Base-by-base conservation (phyloP, 2,888 invertebrate species). In the Magallana nippona region DNA sequence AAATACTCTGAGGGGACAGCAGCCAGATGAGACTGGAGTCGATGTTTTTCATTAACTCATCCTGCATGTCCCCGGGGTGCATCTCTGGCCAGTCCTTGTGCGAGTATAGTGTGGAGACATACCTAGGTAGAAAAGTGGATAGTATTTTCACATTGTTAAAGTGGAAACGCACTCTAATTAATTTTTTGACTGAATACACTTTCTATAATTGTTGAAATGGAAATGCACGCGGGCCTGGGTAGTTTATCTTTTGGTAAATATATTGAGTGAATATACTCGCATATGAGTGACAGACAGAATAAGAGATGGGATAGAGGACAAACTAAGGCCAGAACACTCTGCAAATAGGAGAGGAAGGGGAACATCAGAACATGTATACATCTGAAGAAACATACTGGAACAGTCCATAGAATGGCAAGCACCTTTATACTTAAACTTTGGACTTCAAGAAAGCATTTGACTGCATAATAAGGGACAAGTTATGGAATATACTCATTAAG, bases 91-190 rank as follows among this genome's bases (percentile, higher is more conserved):
- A 95, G 62, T 94, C 91, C 2, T 93, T 93, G 86, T 95, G 94
- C 1, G 95, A 94, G 87, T 94, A 95, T 17, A 95, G 89, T 8
- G 94, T 94, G 13, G 95, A 94, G 55, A 95, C 89, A 87, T 93
- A 94, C 95, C 95, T 94, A 87, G 1, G 81, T 83, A 13, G n/a
- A 13, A 19, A 82, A 10, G n/a, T 62, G 13, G 44, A 44, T 44
- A 44, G 44, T 5, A 44, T 44, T 27, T 27, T 27, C 27, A 27
- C 27, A 27, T 27, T 27, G 27, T 2, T 27, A 27, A 44, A 44
- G 44, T 44, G 44, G 44, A 44, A 44, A n/a, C 19, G 17, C 62
- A 17, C n/a, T 2, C 11, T 44, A 8, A 8, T 44, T 44, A 5
- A 44, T 44, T 44, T 44, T 5, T 44, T 44, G 44, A 44, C 44